A percentile compares a stretch with the other conserved stretches of the same genome.
These are phyloP conservation scores for Dipodomys ordii DNA, from an alignment of 2,113 vertebrate genomes.

Conservation along the genomic window DNA sequence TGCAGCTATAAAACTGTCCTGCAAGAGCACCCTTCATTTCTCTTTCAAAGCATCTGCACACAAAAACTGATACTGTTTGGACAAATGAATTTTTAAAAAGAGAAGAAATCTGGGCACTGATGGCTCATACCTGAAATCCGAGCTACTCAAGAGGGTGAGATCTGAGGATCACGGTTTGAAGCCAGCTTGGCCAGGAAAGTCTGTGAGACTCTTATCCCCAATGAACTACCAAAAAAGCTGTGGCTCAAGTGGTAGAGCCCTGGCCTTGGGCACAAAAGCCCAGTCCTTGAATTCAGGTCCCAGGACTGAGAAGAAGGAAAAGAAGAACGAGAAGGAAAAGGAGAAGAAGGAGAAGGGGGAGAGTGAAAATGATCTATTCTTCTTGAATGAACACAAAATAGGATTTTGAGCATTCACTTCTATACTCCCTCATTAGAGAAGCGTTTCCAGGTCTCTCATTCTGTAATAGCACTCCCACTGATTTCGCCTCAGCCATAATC, in stretches of 20 bases:
- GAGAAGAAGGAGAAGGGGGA: no score
- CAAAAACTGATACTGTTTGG: not conserved
- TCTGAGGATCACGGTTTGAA: no score
- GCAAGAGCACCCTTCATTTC: conserved; percentile 27
- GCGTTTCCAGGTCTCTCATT: not conserved
- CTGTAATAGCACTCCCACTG: not conserved
- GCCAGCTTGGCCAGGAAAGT: no score
- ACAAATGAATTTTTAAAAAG: not conserved
- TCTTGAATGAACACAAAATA: not conserved
- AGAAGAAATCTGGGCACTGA: not conserved
- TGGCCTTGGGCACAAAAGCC: no score
- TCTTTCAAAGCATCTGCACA: conserved; percentile 39
- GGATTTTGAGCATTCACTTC: not conserved
- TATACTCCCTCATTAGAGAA: not conserved
- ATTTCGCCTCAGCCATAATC: not conserved
- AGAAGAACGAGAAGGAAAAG: no score
- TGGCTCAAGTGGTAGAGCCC: no score
- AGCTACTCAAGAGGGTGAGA: no score
- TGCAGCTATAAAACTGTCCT: conserved; percentile 41
- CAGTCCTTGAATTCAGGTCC: no score
- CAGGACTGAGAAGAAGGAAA: no score
- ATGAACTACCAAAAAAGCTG: no score
- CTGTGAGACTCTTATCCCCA: no score
- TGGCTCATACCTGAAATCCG: no score
- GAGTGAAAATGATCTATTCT: not conserved